Base-by-base conservation (phyloP, 1,140 invertebrate genomes). In the Drosophila sechellia region DNA sequence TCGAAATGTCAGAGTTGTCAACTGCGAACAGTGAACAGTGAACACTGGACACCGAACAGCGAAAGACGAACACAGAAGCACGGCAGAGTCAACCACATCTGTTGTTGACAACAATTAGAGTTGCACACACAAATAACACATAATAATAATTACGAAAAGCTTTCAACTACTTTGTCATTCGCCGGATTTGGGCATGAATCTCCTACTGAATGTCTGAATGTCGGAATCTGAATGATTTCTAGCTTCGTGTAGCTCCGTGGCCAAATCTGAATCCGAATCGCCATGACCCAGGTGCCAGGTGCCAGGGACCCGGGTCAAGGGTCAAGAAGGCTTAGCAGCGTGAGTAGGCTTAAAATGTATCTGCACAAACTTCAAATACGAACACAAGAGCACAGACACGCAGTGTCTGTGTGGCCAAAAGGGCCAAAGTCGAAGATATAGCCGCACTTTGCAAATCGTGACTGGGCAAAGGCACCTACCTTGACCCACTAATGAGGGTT, bases 1-100 rank as follows among this genome's bases (percentile, higher is more conserved):
- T 87, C 77, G 84, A 86, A 86, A 86, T 86, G 83, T 86, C 83
- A 86, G 84, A 79, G 56, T 83, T 86, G 83, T 86, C 83, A 86
- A 72, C 75, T 42, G 60, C 77, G 75, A 87, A 79, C 78, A 68
- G 25, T 22, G 46, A 53, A 50, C 37, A 46, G 25, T 25, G 55
- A 52, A 40, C 45, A 45, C n/a, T 45, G 42, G 46, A 31, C 31
- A 31, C 31, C 31, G 1, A 10, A 31, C 31, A 31, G 0, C 31
- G 31, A 8, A 10, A 31, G 27, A 45, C 54, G 48, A 43, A 52
- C 17, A 49, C 1, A 1, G 20, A 66, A 22, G 37, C 42, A 58
- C 50, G 48, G 64, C 27, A 74, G 42, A 53, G 68, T 53, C 71
- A 76, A 42, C 49, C 42, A 54, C 55, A 70, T 75, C 52, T 71